These are phyloP conservation scores for Periphyllus acericola DNA, from an alignment of 2,888 invertebrate genomes.

Conservation along the genomic window DNA sequence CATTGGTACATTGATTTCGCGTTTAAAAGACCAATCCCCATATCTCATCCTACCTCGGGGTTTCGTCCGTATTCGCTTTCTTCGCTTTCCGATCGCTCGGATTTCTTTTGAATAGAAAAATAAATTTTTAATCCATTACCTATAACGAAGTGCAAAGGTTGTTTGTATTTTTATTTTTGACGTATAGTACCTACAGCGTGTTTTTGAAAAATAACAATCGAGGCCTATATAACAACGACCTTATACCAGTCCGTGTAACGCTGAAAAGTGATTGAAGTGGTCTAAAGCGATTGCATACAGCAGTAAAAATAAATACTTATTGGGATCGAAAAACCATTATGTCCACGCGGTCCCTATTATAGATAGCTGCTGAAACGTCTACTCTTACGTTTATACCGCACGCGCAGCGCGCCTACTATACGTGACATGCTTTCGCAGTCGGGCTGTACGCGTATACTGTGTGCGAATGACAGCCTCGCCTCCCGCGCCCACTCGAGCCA, in stretches of 20 bases:
- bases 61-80: too few relatives aligned
- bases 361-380: not conserved
- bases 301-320: constrained; percentile 28
- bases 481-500: not conserved
- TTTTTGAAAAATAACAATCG: not conserved
- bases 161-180: too few relatives aligned
- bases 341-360: not conserved
- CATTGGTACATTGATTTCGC: too few relatives aligned
- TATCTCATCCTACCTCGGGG: too few relatives aligned
- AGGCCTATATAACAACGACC: not conserved
- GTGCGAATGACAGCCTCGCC: not conserved
- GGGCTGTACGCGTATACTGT: not conserved
- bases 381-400: not conserved
- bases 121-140: too few relatives aligned
- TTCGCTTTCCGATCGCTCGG: too few relatives aligned
- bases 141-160: too few relatives aligned
- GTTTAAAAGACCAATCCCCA: too few relatives aligned
- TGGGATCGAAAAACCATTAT: constrained; percentile 8
- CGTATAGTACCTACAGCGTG: too few relatives aligned
- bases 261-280: not conserved
- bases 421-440: not conserved
- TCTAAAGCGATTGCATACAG: not conserved
- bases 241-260: not conserved
- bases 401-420: not conserved
- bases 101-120: too few relatives aligned